Evolutionary conservation across 2,797 vertebrate genomes (phyloP), one percentile per base, ranked within the genome.

Genomic region (Rhabdophis nuchalis): DNA sequence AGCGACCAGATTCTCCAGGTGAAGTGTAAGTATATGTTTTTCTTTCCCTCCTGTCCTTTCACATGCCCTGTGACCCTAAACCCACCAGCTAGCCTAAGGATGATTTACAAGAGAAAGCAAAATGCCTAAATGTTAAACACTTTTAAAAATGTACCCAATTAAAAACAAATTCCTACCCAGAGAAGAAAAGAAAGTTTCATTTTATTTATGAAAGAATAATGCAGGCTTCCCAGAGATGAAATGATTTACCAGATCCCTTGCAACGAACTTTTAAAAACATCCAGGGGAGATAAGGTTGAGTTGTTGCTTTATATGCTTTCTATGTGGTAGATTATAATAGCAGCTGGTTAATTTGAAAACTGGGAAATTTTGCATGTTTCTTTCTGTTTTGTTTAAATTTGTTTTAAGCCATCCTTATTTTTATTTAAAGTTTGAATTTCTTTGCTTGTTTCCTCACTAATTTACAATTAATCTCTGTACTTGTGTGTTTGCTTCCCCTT

Each of bases 1-100:
- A 99, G 98, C 5, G 99, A 99, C 98, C 99, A 99, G 98, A 99
- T 99, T 97, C 99, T 99, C 86, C 99, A 99, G 98, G 99, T 99
- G 96, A 99, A 99, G 98, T 99, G 99, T 99, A 99, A 99, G 99
- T 99, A 99, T 97, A 97, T 56, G 89, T 95, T 95, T 60, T 90
- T 95, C 96, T 96, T 95, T 96, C 94, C 96, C 96, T 89, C 93
- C 95, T n/a, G 89, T 96, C 96, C 95, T 95, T 96, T 95, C 90
- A 16, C 94, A 91, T 92, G 93, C 96, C 95, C 89, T 89, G 95
- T 93, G 88, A 58, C 97, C 96, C 87, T 88, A 56, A 95, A 96
- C 96, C 96, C 93, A 90, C 94, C 93, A 93, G 94, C 89, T 95
- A 93, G 93, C 90, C 92, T 89, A 0, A 95, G 93, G 92, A 90